Evolutionary conservation across 2,113 vertebrate species (phyloP), one percentile per base, ranked within the genome.

Genomic region (Azemiops feae): DNA sequence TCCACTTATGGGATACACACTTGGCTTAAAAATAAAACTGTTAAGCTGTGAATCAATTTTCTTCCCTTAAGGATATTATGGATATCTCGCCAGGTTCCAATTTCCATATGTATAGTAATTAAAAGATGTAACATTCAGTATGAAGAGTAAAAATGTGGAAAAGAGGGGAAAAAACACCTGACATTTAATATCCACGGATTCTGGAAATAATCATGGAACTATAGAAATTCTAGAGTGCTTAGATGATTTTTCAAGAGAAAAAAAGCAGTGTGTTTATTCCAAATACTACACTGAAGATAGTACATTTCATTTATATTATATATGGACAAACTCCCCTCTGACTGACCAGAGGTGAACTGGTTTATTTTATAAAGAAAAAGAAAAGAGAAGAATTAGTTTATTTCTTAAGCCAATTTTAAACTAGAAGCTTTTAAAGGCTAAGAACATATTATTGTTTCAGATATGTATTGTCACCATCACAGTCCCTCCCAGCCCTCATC

Each of bases 1-100:
- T 39, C 60, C 45, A 64, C 53, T 86, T 87, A 90, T 90, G 74
- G 45, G 55, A 90, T 55, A 47, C 54, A 90, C 74, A 64, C 88
- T 90, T 74, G 47, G 47, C 74, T 93, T 90, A 86, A 87, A 93
- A 93, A 90, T 90, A 86, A 90, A 93, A 93, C 55, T 53, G 22
- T 93, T 85, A 90, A 90, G 25, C 58, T 90, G 45, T 90, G 92
- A 93, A 93, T 93, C 81, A 90, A 58, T 64, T 43, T 85, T 90
- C 55, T 52, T 93, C 90, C 88, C 47, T 60, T 64, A 93, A 90
- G 81, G 45, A 90, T 90, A 87, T 87, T 93, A 86, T 90, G 89
- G 89, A 90, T 23, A 85, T 89, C 54, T 93, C 92, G 86, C 45
- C 30, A n/a, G 87, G 34, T 34, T 89, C 18, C 27, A 85, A 50